phyloP scores from a whole-genome alignment of 2,888 invertebrate species.

The Drosophila ustulata region DNA sequence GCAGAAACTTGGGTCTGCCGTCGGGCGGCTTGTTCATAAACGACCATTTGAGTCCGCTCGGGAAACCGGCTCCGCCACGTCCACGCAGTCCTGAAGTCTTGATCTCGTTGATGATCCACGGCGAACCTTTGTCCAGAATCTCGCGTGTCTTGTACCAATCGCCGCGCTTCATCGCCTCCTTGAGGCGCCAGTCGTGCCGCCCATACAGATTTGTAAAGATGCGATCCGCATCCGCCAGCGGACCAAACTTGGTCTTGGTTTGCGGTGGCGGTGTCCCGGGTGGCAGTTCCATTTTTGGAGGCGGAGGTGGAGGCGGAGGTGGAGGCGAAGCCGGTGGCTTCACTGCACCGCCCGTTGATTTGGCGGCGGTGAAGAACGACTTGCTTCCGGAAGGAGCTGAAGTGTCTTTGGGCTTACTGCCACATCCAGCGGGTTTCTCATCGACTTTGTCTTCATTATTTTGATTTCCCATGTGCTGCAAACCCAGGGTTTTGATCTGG shows the following conservation, averaged over 20 bases:
- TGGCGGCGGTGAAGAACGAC: constrained; percentile 8
- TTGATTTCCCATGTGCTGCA: not conserved
- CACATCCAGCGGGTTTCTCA: not conserved
- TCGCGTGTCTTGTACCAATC: constrained; percentile 99
- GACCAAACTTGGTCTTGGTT: constrained; percentile 85
- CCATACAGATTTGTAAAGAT: constrained; percentile 99
- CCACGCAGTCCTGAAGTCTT: constrained; percentile 97
- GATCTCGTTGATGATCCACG: constrained; percentile 98
- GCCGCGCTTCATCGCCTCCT: constrained; percentile 94
- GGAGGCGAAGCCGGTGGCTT: not conserved
- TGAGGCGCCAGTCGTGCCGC: constrained; percentile 97
- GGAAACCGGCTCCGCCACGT: constrained; percentile 98
- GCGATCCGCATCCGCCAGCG: constrained; percentile 95
- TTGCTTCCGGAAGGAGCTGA: not conserved
- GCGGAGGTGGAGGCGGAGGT: constrained; percentile 4
- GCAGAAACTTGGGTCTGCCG: constrained; percentile 97
- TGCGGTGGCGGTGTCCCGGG: constrained; percentile 86
- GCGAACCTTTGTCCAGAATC: constrained; percentile 95
- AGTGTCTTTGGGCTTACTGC: not conserved
- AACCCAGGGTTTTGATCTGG: not conserved
- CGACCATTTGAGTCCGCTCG: constrained; percentile 99
- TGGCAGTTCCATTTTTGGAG: constrained; percentile 74
- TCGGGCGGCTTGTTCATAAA: constrained; percentile 99
- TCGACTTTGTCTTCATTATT: not conserved
- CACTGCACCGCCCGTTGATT: not conserved